phyloP scores from a whole-genome alignment of 2,888 invertebrate species.

The Caradrina kadenii region DNA sequence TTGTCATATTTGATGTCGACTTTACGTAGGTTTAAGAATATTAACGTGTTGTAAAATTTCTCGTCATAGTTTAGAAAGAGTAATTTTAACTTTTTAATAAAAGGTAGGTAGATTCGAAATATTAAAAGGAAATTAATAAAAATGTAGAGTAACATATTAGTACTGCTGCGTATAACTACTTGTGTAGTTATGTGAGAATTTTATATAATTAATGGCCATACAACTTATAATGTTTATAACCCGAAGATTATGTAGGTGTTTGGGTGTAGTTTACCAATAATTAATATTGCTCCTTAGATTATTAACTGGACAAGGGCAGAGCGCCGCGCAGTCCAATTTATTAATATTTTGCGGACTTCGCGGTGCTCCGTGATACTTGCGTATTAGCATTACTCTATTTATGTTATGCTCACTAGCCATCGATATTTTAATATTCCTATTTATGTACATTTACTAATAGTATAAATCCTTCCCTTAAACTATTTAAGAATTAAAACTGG shows the following conservation, averaged over 20 bases:
- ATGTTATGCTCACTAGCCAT: slow-evolving; percentile 28
- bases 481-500: slow-evolving; percentile 5
- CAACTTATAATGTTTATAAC: background rate
- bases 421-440: slow-evolving; percentile 37
- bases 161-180: too few species aligned
- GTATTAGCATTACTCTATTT: slow-evolving; percentile 17
- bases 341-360: too few species aligned
- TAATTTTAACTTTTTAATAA: slow-evolving; percentile 18
- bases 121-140: background rate
- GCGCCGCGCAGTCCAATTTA: too few species aligned
- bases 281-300: background rate
- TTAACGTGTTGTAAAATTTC: slow-evolving; percentile 13
- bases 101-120: background rate
- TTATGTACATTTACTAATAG: slow-evolving; percentile 1
- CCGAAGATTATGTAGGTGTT: background rate
- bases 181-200: slow-evolving; percentile 12
- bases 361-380: background rate
- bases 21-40: slow-evolving; percentile 26
- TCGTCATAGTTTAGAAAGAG: slow-evolving; percentile 11
- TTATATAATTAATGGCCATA: slow-evolving; percentile 3
- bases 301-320: too few species aligned
- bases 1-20: slow-evolving; percentile 28
- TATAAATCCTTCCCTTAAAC: slow-evolving; percentile 31
- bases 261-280: slow-evolving; percentile 8
- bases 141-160: slow-evolving; percentile 8